A percentile compares a stretch with the other conserved stretches of the same genome.
These are phyloP conservation scores for Furnarius figulus DNA, from an alignment of 2,113 vertebrate species.

Conservation along the genomic window DNA sequence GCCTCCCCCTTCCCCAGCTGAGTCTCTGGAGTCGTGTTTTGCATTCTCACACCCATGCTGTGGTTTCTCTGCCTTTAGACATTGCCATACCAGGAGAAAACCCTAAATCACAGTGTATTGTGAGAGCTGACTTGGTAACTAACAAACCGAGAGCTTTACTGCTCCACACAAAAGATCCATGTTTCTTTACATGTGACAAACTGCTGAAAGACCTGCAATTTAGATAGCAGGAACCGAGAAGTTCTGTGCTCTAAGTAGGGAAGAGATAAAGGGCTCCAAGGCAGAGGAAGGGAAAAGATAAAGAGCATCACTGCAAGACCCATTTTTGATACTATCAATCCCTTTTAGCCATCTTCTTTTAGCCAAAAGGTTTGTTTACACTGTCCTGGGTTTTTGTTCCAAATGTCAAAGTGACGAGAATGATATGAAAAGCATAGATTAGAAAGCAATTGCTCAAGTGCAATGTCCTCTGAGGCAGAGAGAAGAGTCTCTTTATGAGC, in stretches of 20 bases:
- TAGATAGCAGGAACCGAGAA: constrained; percentile 25
- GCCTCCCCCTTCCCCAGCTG: background rate
- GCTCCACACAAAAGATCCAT: constrained; percentile 16
- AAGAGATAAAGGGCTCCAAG: constrained; percentile 31
- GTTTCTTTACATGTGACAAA: constrained; percentile 14
- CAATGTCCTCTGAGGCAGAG: background rate
- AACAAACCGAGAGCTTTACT: constrained; percentile 11
- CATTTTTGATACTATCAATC: constrained; percentile 31
- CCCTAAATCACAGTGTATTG: background rate
- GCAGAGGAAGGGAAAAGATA: constrained; percentile 23
- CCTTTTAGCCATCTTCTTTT: constrained; percentile 14
- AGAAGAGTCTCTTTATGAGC: background rate
- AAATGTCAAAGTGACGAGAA: constrained; percentile 23
- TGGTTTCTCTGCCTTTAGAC: background rate
- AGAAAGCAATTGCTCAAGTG: constrained; percentile 22
- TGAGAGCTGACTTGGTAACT: background rate
- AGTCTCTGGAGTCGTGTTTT: background rate
- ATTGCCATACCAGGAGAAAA: background rate
- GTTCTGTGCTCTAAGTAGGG: background rate
- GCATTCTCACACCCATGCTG: background rate
- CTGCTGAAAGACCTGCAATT: constrained; percentile 32
- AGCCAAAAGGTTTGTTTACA: constrained; percentile 41
- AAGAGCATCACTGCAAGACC: background rate
- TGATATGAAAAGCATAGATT: constrained; percentile 24
- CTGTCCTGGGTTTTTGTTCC: background rate